Base-by-base conservation (phyloP, 2,797 vertebrate species). In the Myotis planiceps region DNA sequence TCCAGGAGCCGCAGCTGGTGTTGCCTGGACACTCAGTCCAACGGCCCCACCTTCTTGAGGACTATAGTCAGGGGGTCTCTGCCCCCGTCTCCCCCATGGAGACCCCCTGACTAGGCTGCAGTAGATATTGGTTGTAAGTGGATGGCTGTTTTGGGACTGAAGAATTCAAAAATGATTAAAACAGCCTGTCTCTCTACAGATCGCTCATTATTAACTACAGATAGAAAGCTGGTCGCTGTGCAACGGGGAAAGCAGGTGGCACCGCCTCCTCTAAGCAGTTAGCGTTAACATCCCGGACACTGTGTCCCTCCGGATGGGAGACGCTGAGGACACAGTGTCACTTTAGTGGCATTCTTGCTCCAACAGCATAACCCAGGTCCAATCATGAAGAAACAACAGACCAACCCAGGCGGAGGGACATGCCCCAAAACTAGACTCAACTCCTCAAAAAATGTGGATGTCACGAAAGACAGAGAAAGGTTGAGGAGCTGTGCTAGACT, bases 1-100 rank as follows among this genome's bases (percentile, higher is more conserved):
- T 19, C 7, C 16, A 2, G 7, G 14, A 75, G n/a, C 55, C 16
- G 53, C n/a, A 47, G 60, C 58, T 14, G 68, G 7, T 6, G 4
- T 37, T 9, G 32, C 15, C 2, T 0, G 32, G 51, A 15, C 34
- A 13, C 19, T 14, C 0, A 0, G 34, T 4, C 23, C 51, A 9
- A 5, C 47, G 21, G 3, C 51, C 47, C 23, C 16, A 6, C 45
- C 42, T 90, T 45, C 88, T 55, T 13, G 32, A 25, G 60, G 58
- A 5, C 37, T 45, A 7, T 42, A 14, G 32, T 49, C 12, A 18
- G 34, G 16, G 4, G 37, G 4, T 68, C 81, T 86, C 32, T 29
- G 42, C 9, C 23, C 18, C 45, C 5, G 2, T 42, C 29, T 6
- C 81, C 29, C 19, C 34, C 0, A 0, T 45, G 58, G 58, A 60